Base-by-base conservation (phyloP, 2,113 vertebrate species). In the Scortum barcoo region DNA sequence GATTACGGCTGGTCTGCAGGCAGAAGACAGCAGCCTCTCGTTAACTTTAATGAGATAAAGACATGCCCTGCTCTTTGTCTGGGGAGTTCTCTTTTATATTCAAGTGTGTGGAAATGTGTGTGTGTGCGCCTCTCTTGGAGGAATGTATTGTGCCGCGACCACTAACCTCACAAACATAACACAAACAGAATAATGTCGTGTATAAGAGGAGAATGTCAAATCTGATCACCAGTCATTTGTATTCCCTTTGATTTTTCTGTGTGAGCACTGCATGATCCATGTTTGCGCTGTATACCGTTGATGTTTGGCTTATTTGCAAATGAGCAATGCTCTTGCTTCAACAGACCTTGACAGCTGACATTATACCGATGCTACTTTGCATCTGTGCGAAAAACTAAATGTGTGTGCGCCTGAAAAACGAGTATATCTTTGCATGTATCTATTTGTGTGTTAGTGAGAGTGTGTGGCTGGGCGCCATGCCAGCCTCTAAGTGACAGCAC, bases 401-500 rank as follows among this genome's bases (percentile, higher is more conserved):
- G 56, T 40, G 46, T 53, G 54, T 20, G 62, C 0, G 73, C 50
- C 30, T 72, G 57, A 69, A 76, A 73, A 86, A 53, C 0, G 44
- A 83, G 46, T 81, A 33, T 86, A 87, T 89, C 79, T 88, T 81
- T 58, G 72, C 79, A 12, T 80, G 79, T 60, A 76, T 93, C 82
- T 85, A 66, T 85, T 81, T 83, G 89, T 91, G 89, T 74, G 78
- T 91, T 50, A 57, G 78, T 91, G 86, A 89, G 78, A 58, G 80
- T 76, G 80, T 90, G 93, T 83, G 91, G 94, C 94, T 95, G 90
- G 93, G 94, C 93, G 91, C 89, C 90, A 81, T 95, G 96, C 96
- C 96, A 97, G 95, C 93, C 72, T 81, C 91, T 95, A 96, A 97
- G 92, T 96, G 94, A 97, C 96, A 96, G 96, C 96, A 95, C 95